A percentile compares a stretch with the other conserved stretches of the same genome.
phyloP scores from a whole-genome alignment of 2,888 invertebrate species.

The Parnassius apollo region DNA sequence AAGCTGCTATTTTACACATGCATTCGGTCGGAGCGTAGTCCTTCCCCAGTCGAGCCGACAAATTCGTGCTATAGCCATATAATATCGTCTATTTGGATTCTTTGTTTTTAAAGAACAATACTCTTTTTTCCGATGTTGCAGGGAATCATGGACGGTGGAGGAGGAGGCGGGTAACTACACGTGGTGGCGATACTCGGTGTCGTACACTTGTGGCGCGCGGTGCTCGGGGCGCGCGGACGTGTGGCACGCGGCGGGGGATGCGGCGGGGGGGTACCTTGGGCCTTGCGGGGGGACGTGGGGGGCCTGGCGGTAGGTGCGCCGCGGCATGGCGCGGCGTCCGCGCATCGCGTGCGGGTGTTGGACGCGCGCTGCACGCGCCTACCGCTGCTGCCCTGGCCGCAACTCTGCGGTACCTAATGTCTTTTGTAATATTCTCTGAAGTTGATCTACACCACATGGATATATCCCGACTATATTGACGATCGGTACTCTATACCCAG shows the following conservation, averaged over 20 bases:
- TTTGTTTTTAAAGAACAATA: too few species aligned
- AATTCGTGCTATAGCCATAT: too few species aligned
- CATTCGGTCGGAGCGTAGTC: too few species aligned
- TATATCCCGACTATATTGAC: too few species aligned
- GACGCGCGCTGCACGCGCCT: conserved; percentile 37
- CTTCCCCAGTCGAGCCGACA: too few species aligned
- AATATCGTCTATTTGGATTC: too few species aligned
- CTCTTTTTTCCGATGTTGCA: conserved; percentile 25
- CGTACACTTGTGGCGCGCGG: conserved; percentile 48
- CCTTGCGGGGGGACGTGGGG: conserved; percentile 36
- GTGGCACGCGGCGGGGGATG: conserved; percentile 32
- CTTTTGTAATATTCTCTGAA: background rate
- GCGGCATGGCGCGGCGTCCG: conserved; percentile 31
- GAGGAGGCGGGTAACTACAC: conserved; percentile 53
- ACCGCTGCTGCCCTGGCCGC: conserved; percentile 48
- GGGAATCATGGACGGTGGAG: conserved; percentile 48
- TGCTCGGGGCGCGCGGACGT: conserved; percentile 45
- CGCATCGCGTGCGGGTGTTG: conserved; percentile 36
- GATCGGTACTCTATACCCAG: background rate
- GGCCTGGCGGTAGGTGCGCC: conserved; percentile 38
- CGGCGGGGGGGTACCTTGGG: conserved; percentile 35
- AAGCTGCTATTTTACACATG: too few species aligned
- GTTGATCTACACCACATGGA: background rate
- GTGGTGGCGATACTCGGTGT: conserved; percentile 51
- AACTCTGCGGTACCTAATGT: conserved; percentile 40